Evolutionary conservation across 2,888 invertebrate genomes (phyloP).

Genomic region (Acanthosoma haemorrhoidale): DNA sequence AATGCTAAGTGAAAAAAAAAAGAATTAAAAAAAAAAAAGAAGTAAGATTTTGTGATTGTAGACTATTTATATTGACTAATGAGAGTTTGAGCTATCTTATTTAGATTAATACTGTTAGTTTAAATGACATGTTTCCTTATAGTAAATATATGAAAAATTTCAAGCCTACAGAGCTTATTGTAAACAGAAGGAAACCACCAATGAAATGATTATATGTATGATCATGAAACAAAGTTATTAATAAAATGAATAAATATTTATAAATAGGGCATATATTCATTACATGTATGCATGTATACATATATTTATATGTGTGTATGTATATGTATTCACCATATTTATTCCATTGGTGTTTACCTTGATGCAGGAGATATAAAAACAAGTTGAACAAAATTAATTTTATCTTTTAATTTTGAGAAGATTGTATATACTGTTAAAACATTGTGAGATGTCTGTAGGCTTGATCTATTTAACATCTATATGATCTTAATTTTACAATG

Average conservation of each 20-base stretch:
- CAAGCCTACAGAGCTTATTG: slow-evolving; percentile 32
- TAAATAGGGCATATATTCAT: neutral
- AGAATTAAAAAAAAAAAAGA: slow-evolving; percentile 15
- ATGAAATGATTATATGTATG: neutral
- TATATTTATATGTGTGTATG: neutral
- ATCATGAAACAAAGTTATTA: neutral
- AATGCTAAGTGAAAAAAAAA: slow-evolving; percentile 28
- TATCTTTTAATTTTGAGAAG: neutral
- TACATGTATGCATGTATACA: neutral
- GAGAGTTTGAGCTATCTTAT: slow-evolving; percentile 38
- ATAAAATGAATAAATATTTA: neutral
- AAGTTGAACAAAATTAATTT: neutral
- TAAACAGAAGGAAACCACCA: neutral
- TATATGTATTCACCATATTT: neutral
- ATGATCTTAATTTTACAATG: slow-evolving; percentile 37
- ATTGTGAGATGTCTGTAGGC: slow-evolving; percentile 28
- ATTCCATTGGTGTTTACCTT: neutral
- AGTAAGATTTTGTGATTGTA: slow-evolving; percentile 36
- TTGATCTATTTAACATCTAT: slow-evolving; percentile 35
- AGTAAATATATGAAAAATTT: slow-evolving; percentile 33
- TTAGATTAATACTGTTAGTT: slow-evolving; percentile 38
- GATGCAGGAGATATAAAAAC: neutral
- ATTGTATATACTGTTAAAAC: neutral
- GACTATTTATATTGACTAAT: slow-evolving; percentile 38
- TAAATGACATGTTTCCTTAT: slow-evolving; percentile 37